Conservation (phyloP, 2,888 invertebrate species). For the Galerucella nymphaeae region DNA sequence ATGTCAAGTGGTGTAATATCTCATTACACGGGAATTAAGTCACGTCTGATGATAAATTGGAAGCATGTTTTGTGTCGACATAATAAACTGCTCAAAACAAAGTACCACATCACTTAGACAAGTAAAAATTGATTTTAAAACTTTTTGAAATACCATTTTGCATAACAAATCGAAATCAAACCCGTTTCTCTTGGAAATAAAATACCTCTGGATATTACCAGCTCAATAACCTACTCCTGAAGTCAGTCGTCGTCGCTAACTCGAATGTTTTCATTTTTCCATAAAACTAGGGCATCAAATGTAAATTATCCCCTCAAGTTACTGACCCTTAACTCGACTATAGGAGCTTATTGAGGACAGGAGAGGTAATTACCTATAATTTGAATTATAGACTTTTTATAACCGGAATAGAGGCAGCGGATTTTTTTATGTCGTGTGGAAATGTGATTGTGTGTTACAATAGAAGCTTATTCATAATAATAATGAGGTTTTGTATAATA, state of each 20-base stretch:
- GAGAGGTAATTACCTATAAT: conserved; percentile 22
- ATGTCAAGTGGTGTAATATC: conserved; percentile 12
- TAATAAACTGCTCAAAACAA: neutral
- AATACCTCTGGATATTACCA: too few relatives aligned
- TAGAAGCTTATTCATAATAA: neutral
- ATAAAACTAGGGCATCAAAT: conserved; percentile 22
- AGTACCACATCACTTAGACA: neutral
- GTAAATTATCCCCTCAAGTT: conserved; percentile 25
- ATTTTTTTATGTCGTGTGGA: neutral
- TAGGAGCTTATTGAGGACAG: conserved; percentile 14
- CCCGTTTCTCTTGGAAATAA: too few relatives aligned
- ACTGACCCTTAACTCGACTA: conserved; percentile 13
- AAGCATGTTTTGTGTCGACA: neutral
- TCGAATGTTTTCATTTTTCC: conserved; percentile 3
- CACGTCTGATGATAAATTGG: neutral
- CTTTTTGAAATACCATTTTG: too few relatives aligned
- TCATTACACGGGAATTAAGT: neutral
- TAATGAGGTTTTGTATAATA: neutral
- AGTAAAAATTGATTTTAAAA: too few relatives aligned
- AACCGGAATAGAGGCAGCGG: neutral
- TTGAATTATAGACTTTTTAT: conserved; percentile 19
- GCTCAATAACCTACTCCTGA: too few relatives aligned
- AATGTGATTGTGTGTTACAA: neutral
- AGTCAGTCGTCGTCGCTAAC: neutral
- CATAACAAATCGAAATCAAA: too few relatives aligned